Evolutionary conservation across 2,888 invertebrate species (phyloP).

Genomic region (Theristus sp.): DNA sequence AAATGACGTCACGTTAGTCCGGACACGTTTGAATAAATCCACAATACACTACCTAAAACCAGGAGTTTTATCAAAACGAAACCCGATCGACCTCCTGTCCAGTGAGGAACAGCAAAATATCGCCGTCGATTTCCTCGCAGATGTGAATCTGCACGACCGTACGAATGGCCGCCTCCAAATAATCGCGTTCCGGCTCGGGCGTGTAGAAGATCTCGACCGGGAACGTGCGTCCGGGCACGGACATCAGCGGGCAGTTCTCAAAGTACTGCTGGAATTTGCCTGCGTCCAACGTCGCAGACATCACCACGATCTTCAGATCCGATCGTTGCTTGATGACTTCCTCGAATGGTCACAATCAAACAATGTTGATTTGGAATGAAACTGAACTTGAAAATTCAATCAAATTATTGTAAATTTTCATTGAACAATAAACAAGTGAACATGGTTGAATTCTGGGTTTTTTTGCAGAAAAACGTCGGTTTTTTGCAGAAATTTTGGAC

Average conservation of each 20-base stretch:
- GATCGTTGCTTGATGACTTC: conserved; percentile 79
- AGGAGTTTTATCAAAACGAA: no score
- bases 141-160: conserved; percentile 94
- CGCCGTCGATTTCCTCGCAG: conserved; percentile 47
- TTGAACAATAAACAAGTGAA: no score
- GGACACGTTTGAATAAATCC: no score
- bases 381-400: not conserved
- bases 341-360: conserved; percentile 44
- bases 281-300: conserved; percentile 97
- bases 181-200: conserved; percentile 91
- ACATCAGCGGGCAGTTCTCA: conserved; percentile 92
- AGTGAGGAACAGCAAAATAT: conserved; percentile 73
- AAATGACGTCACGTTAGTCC: no score
- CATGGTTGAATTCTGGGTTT: no score
- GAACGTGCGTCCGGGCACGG: conserved; percentile 85
- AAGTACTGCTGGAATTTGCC: conserved; percentile 97
- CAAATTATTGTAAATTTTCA: not conserved
- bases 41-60: no score
- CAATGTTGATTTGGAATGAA: not conserved
- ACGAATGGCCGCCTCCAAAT: conserved; percentile 89
- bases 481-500: no score
- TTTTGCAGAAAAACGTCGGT: no score
- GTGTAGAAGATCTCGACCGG: conserved; percentile 97
- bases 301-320: conserved; percentile 88
- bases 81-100: conserved; percentile 51